These are phyloP conservation scores for Polymixis flavicincta DNA, from an alignment of 2,888 invertebrate species.

Conservation along the genomic window DNA sequence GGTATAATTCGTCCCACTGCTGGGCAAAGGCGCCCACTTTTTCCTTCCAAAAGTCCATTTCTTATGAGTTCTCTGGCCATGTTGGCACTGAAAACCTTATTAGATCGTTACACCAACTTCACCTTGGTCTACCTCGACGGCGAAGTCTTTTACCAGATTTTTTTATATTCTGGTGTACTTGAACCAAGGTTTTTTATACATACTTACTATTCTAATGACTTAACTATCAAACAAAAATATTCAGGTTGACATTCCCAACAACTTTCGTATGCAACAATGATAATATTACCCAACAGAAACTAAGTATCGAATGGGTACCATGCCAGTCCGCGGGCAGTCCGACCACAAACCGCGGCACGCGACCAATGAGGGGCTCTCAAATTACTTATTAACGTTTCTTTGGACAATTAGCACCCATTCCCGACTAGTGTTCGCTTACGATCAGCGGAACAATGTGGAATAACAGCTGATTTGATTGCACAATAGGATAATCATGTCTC, in stretches of 20 bases:
- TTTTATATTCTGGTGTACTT: not conserved
- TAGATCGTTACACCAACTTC: too few species aligned
- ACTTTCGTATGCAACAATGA: not conserved
- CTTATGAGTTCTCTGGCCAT: too few species aligned
- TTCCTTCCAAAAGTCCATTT: too few species aligned
- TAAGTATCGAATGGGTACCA: slow-evolving; percentile 33
- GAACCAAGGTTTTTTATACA: not conserved
- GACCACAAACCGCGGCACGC: slow-evolving; percentile 86
- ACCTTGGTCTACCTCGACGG: too few species aligned
- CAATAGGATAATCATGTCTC: slow-evolving; percentile 38
- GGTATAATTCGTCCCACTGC: too few species aligned
- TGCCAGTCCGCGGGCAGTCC: slow-evolving; percentile 41
- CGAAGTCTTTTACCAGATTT: too few species aligned
- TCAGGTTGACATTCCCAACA: not conserved
- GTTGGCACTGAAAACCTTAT: too few species aligned
- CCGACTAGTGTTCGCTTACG: not conserved
- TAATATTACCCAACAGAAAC: slow-evolving; percentile 33
- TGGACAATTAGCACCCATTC: slow-evolving; percentile 49
- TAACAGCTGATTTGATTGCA: slow-evolving; percentile 40
- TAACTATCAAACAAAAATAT: not conserved
- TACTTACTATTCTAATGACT: not conserved
- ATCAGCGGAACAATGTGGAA: slow-evolving; percentile 31
- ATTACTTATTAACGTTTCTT: slow-evolving; percentile 57
- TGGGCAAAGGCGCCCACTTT: too few species aligned
- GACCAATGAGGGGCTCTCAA: slow-evolving; percentile 63